These are phyloP conservation scores for Leucopternis melanops DNA, from an alignment of 2,113 vertebrate genomes.

Conservation along the genomic window DNA sequence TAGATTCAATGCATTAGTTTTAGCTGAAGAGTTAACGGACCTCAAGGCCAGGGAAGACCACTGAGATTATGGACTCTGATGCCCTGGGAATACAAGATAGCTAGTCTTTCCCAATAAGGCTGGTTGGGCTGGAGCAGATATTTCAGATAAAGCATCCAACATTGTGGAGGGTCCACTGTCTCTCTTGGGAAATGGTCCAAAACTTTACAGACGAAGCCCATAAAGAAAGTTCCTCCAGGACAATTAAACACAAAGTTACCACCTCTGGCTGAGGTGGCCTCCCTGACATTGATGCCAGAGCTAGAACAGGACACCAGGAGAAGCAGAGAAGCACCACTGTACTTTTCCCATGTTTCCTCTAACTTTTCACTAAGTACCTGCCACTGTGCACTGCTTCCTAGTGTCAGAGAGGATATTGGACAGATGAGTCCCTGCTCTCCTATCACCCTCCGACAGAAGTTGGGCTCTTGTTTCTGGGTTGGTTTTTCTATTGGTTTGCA, in stretches of 20 bases:
- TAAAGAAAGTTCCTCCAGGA: background rate
- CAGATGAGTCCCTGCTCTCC: background rate
- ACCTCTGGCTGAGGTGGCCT: background rate
- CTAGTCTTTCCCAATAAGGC: background rate
- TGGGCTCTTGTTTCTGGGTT: background rate
- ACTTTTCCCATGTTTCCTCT: background rate
- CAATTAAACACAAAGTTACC: background rate
- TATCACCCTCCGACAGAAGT: fast-evolving
- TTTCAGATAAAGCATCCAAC: background rate
- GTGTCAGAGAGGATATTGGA: background rate
- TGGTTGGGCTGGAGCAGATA: background rate
- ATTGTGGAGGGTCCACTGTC: background rate
- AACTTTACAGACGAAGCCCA: background rate
- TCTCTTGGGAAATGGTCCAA: background rate
- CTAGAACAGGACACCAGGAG: background rate
- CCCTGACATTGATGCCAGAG: background rate
- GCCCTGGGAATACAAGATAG: background rate
- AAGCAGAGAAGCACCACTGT: background rate
- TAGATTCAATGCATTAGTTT: background rate
- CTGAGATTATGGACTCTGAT: background rate
- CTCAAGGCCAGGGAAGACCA: background rate
- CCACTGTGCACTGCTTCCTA: background rate
- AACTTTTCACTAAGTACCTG: background rate
- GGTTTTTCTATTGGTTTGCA: background rate
- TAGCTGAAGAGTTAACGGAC: background rate